Evolutionary conservation across 64 coral and sea anemone species (phyloP), one percentile per base, ranked within the genome.

Genomic region (Stichodactyla helianthus): DNA sequence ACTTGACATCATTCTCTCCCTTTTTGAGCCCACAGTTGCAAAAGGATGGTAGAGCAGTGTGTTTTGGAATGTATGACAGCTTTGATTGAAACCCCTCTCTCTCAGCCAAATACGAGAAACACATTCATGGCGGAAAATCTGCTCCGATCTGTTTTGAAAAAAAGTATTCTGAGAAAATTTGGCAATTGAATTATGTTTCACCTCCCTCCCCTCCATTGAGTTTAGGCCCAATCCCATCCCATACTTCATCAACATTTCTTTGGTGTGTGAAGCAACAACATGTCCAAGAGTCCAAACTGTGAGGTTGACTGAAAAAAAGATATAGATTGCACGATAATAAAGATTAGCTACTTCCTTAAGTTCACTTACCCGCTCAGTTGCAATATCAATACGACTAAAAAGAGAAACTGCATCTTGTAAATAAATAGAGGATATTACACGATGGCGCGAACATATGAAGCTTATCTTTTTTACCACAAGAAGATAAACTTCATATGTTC

Each of bases 161-260:
- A 78, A 87, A 56, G 86, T 79, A 84, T 93, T 93, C 22, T 57
- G 68, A 6, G 65, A 67, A 85, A 88, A 93, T 65, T 78, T 88
- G 59, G 55, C 57, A 79, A 93, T 89, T 18, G 86, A 55, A 18
- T 28, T 52, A 77, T 93, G 91, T 71, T 93, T 93, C 13, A 82
- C 87, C 77, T 93, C 82, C 86, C 54, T 91, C 54, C 86, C 86
- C 67, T 84, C 86, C 91, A 92, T 92, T 44, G 91, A 92, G 52
- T 88, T 88, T 8, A 92, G 44, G 55, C 26, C 86, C 53, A 92
- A 77, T 50, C 91, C 91, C 79, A 55, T 83, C 51, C 91, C 91
- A 88, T 92, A 92, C 80, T 77, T 88, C 18, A n/a, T 53, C 53
- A 83, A 56, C 80, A 92, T 83, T 59, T 88, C 50, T 59, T 27